phyloP scores from a whole-genome alignment of 2,797 vertebrate genomes.

The Poeciliopsis paucimaculata region DNA sequence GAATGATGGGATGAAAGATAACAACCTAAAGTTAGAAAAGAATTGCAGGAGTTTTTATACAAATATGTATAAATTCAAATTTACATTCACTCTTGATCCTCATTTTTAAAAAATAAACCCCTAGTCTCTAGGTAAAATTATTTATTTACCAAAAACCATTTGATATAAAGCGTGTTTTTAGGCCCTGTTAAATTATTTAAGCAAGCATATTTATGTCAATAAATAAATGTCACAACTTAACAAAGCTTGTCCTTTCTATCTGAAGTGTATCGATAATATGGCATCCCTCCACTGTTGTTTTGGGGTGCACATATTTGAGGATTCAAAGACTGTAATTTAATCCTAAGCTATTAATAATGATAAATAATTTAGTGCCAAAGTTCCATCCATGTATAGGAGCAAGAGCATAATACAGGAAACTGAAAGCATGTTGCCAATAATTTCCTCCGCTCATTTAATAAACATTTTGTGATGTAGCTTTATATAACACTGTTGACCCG shows the following conservation, averaged over 20 bases:
- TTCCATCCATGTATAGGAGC: background rate
- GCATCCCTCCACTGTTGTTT: background rate
- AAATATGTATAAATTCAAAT: background rate
- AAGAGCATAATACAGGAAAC: background rate
- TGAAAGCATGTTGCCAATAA: background rate
- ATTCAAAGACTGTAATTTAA: background rate
- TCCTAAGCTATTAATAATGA: background rate
- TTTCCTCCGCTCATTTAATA: background rate
- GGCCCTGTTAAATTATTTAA: background rate
- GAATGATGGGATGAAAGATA: background rate
- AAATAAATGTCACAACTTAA: background rate
- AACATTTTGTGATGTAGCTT: background rate
- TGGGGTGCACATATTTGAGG: background rate
- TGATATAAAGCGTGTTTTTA: background rate
- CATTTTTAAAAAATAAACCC: background rate
- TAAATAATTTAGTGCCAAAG: background rate
- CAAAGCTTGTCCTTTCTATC: background rate
- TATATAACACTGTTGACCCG: background rate
- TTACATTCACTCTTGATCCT: background rate
- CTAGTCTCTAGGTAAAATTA: background rate
- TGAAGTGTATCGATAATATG: background rate
- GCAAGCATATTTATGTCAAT: background rate
- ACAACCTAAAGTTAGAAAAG: background rate
- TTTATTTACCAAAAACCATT: background rate
- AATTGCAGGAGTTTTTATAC: background rate